Evolutionary conservation across 2,113 vertebrate species (phyloP).

Genomic region (Rhegmatorhina hoffmannsi): DNA sequence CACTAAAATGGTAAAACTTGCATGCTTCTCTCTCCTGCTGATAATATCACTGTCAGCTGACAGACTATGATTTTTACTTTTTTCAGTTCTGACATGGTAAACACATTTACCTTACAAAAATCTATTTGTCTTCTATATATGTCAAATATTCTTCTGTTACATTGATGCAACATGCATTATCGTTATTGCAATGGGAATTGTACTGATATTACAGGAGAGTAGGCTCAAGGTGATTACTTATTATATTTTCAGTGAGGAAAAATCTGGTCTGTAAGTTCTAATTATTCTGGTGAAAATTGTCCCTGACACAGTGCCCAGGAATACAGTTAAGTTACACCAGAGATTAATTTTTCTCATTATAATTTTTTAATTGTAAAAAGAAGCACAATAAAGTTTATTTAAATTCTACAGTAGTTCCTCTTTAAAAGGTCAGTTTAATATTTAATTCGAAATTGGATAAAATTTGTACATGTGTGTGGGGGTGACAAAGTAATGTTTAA

Average conservation of each 20-base stretch:
- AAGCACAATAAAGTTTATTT: conserved; percentile 28
- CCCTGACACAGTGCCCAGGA: background rate
- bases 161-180: background rate
- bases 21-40: background rate
- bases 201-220: background rate
- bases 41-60: background rate
- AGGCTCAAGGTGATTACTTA: conserved; percentile 42
- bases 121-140: background rate
- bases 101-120: background rate
- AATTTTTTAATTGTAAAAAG: conserved; percentile 25
- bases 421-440: conserved; percentile 38
- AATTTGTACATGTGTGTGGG: background rate
- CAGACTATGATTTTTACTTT: background rate
- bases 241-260: conserved; percentile 21
- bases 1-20: background rate
- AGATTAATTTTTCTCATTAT: conserved; percentile 35
- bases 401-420: background rate
- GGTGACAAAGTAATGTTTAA: conserved; percentile 37
- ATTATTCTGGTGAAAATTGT: conserved; percentile 31
- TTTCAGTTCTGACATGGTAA: background rate
- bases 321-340: background rate
- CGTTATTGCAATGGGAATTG: conserved; percentile 41
- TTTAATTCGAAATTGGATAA: conserved; percentile 38
- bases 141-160: background rate
- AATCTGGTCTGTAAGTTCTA: background rate